phyloP scores from a whole-genome alignment of 2,797 vertebrate species.

The Hydrophis major region DNA sequence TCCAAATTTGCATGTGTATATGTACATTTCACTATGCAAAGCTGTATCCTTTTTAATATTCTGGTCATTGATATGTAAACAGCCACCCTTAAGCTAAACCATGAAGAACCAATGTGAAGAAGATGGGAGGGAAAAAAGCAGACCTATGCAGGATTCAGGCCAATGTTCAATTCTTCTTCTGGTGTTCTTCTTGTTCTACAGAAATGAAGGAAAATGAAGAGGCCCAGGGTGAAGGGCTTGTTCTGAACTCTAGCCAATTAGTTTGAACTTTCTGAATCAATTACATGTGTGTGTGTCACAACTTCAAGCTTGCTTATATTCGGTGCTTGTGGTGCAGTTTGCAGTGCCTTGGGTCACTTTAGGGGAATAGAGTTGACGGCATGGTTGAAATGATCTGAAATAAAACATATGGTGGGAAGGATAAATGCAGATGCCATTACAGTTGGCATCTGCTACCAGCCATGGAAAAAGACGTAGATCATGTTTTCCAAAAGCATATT shows the following conservation, averaged over 20 bases:
- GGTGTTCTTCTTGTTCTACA: not conserved
- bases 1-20: not conserved
- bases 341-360: slow-evolving; percentile 58
- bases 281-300: slow-evolving; percentile 58
- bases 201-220: slow-evolving; percentile 36
- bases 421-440: not conserved
- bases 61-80: not conserved
- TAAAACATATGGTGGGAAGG: not conserved
- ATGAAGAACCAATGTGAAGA: not conserved
- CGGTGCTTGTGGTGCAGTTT: slow-evolving; percentile 48
- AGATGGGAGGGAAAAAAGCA: not conserved
- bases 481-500: not conserved
- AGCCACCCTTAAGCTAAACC: not conserved
- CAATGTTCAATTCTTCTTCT: not conserved
- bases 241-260: slow-evolving; percentile 49
- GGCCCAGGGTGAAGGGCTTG: slow-evolving; percentile 38
- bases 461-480: not conserved
- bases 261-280: slow-evolving; percentile 56
- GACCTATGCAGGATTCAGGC: not conserved
- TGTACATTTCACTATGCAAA: not conserved
- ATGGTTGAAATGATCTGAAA: not conserved
- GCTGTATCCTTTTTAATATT: not conserved
- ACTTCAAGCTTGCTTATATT: slow-evolving; percentile 34
- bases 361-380: slow-evolving; percentile 14
- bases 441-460: not conserved